A percentile compares a stretch with the other conserved stretches of the same genome.
Conservation (phyloP, 2,888 invertebrate genomes). For the Cheilosia urbana region DNA sequence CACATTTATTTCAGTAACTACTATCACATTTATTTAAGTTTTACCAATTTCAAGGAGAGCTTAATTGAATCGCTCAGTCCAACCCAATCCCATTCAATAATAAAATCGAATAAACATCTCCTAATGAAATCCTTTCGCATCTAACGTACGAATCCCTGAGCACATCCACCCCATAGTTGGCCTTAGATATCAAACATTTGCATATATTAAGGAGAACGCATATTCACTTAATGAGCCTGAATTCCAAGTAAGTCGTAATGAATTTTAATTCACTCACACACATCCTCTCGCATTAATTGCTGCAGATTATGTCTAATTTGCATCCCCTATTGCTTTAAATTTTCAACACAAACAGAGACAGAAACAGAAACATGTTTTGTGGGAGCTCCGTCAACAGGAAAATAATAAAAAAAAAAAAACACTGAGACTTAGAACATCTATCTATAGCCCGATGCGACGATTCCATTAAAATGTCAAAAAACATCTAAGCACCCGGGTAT, state of each 20-base stretch:
- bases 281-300: slow-evolving; percentile 46
- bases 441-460: slow-evolving; percentile 7
- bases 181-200: slow-evolving; percentile 36
- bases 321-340: slow-evolving; percentile 42
- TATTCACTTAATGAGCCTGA: slow-evolving; percentile 47
- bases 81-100: too few species aligned
- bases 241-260: slow-evolving; percentile 42
- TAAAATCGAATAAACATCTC: too few species aligned
- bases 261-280: slow-evolving; percentile 36
- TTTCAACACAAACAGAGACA: slow-evolving; percentile 9
- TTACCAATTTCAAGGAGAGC: too few species aligned
- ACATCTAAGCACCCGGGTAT: slow-evolving; percentile 48
- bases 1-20: too few species aligned
- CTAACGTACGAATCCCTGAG: too few species aligned
- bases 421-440: slow-evolving; percentile 41
- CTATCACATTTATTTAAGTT: too few species aligned
- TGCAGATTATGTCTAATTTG: slow-evolving; percentile 49
- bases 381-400: slow-evolving; percentile 30
- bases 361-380: slow-evolving; percentile 40
- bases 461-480: slow-evolving; percentile 51
- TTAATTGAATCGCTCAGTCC: too few species aligned
- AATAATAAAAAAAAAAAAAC: slow-evolving; percentile 51
- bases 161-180: not conserved
- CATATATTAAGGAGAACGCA: slow-evolving; percentile 38
- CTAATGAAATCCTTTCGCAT: too few species aligned